Evolutionary conservation across 2,113 vertebrate species (phyloP).

Genomic region (Smithornis capensis): DNA sequence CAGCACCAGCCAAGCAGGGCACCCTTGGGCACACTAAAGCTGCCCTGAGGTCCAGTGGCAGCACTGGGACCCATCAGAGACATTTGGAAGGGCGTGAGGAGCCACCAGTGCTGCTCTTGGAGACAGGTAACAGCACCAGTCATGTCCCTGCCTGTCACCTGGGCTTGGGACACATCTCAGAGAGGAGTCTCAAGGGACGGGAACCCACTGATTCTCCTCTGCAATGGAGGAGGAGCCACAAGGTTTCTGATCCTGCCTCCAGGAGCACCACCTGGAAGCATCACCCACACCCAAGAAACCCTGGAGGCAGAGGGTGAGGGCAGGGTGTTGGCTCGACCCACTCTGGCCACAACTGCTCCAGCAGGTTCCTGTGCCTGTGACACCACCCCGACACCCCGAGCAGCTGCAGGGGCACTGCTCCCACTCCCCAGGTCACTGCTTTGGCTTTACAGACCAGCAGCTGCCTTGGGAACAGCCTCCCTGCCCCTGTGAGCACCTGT

Average conservation of each 20-base stretch:
- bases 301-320: background rate
- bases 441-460: fast-evolving
- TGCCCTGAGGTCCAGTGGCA: background rate
- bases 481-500: background rate
- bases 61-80: background rate
- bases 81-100: background rate
- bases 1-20: fast-evolving
- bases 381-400: fast-evolving
- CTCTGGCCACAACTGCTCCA: background rate
- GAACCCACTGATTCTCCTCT: background rate
- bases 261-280: background rate
- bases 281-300: background rate
- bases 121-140: fast-evolving
- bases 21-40: background rate
- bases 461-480: background rate
- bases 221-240: fast-evolving
- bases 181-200: fast-evolving
- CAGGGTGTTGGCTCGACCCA: fast-evolving
- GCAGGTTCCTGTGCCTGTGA: background rate
- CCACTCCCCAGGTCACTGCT: background rate
- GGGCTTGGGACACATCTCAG: fast-evolving
- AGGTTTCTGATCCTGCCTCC: background rate
- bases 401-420: fast-evolving
- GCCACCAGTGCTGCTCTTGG: background rate
- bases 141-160: background rate